Evolutionary conservation across 2,113 vertebrate genomes (phyloP).

Genomic region (Lagenorhynchus albirostris): DNA sequence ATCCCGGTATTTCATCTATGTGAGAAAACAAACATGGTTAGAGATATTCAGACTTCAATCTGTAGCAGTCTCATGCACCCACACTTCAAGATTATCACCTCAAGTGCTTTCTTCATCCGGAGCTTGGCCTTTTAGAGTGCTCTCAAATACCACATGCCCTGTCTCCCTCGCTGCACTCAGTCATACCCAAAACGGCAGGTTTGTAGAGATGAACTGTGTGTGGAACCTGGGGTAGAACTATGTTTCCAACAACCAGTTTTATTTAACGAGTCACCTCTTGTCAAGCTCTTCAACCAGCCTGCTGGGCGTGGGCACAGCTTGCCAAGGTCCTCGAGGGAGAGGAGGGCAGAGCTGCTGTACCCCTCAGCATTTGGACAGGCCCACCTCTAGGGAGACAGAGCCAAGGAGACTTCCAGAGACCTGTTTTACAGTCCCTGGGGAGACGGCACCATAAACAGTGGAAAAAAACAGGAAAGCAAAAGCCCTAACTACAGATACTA

Average conservation of each 20-base stretch:
- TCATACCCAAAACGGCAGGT: neutral
- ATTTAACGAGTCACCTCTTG: neutral
- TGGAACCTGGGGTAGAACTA: neutral
- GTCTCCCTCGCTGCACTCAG: neutral
- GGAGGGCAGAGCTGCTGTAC: neutral
- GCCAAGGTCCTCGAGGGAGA: neutral
- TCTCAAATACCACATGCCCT: neutral
- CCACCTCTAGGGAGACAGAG: neutral
- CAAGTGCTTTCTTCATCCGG: neutral
- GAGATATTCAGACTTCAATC: neutral
- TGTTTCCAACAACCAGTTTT: neutral
- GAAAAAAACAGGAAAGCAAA: neutral
- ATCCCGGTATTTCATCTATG: constrained; percentile 97
- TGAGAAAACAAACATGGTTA: neutral
- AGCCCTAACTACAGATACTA: neutral
- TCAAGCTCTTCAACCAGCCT: neutral
- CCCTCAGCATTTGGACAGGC: neutral
- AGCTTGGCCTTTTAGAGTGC: neutral
- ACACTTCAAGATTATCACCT: neutral
- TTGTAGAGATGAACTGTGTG: neutral
- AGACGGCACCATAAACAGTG: neutral
- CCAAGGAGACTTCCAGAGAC: neutral
- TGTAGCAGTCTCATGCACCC: neutral
- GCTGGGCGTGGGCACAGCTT: neutral
- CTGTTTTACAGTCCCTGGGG: neutral